Evolutionary conservation across 2,888 invertebrate genomes (phyloP), one percentile per base, ranked within the genome.

Genomic region (Papilio gigon): DNA sequence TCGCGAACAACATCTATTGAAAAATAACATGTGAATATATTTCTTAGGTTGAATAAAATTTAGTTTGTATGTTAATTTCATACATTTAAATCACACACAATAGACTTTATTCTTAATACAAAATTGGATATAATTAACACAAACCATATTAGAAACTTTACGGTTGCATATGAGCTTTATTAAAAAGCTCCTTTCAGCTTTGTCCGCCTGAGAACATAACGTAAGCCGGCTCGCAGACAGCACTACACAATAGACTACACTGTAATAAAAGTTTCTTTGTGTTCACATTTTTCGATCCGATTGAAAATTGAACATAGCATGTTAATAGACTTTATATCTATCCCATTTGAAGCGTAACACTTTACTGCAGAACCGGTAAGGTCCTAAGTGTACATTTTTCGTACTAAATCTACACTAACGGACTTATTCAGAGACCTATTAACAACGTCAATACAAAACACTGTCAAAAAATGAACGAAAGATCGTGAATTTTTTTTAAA

Each of bases 261-360:
- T 56, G 53, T 67, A 67, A 67, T 67, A 62, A 67, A 62, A 67
- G 62, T 56, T 62, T 53, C 67, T 40, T 67, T 67, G 67, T 67
- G 50, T 40, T 50, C 50, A 22, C 53, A 42, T 53, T 67, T 56
- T 62, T 56, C 35, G 37, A 67, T 67, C 53, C 47, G 42, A 62
- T 60, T 66, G 44, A 17, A 66, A 66, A 59, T 40, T 64, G 44
- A 47, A 47, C 33, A 30, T 30, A 30, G 27, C 27, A 53, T 64
- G 11, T 61, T 30, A 56, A 30, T 30, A 53, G 27, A 11, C n/a
- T 53, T 27, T 27, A 27, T 53, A 12, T 6, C 9, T 25, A 3
- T 11, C 9, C 20, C 0, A 25, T 4, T 0, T 50, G 12, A 0
- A 50, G 20, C 2, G 12, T 20, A 47, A 47, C 11, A 12, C 6